Evolutionary conservation across 1,140 invertebrate genomes (phyloP).

Genomic region (Lasioglossum baleicum): DNA sequence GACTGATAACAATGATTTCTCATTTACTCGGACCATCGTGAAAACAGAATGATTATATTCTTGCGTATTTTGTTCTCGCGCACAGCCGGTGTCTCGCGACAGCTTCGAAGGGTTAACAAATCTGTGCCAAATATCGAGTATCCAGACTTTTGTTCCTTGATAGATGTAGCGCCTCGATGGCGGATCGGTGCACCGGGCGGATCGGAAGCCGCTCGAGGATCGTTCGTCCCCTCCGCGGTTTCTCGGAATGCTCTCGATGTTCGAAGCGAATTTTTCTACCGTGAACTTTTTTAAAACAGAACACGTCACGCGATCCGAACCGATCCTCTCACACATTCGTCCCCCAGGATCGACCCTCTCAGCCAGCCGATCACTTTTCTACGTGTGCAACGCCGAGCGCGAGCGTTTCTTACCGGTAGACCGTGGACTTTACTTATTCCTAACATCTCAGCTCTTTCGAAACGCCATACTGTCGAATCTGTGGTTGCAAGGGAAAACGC

Average conservation of each 20-base stretch:
- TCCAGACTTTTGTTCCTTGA: constrained; percentile 68
- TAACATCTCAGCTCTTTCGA: too few relatives aligned
- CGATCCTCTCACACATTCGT: background rate
- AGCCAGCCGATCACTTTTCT: background rate
- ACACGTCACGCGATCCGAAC: background rate
- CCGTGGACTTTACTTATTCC: too few relatives aligned
- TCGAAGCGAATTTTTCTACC: constrained; percentile 22
- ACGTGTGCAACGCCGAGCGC: constrained; percentile 2
- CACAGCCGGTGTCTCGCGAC: too few relatives aligned
- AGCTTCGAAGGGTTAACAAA: constrained; percentile 33
- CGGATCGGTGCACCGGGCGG: constrained; percentile 21
- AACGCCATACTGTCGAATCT: too few relatives aligned
- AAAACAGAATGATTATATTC: too few relatives aligned
- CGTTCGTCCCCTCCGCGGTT: constrained; percentile 40
- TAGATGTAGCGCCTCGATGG: constrained; percentile 40
- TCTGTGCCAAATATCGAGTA: constrained; percentile 73
- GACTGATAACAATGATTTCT: too few relatives aligned
- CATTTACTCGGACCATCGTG: too few relatives aligned
- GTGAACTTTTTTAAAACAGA: constrained; percentile 21
- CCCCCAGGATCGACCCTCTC: background rate
- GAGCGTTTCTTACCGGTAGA: too few relatives aligned
- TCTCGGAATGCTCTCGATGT: constrained; percentile 2
- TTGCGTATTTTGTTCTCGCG: too few relatives aligned
- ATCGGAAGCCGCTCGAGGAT: constrained; percentile 20
- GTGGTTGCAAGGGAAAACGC: too few relatives aligned